Evolutionary conservation across 2,113 vertebrate species (phyloP).

Genomic region (Meleagris gallopavo): DNA sequence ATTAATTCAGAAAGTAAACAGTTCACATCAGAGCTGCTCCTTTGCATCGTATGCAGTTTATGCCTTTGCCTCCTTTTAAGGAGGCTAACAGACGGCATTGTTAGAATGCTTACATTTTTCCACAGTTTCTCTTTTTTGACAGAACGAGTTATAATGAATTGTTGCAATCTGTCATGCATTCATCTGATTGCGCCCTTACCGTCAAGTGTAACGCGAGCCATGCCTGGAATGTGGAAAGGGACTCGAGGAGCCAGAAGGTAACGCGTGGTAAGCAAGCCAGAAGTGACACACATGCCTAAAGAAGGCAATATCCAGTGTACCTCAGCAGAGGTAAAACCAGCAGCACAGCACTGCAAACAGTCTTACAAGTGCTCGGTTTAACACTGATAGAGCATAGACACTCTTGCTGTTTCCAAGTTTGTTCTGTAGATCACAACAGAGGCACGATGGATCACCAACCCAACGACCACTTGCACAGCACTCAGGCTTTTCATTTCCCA

Average conservation of each 20-base stretch:
- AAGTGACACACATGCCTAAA: neutral
- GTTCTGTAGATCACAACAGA: neutral
- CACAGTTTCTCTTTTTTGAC: conserved; percentile 7
- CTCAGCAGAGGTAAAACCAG: neutral
- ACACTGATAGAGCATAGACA: neutral
- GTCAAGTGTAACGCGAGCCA: neutral
- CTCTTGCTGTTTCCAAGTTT: neutral
- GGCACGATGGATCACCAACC: accelerated
- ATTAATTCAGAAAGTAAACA: neutral
- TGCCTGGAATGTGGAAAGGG: neutral
- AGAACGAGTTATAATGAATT: conserved; percentile 10
- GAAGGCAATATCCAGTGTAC: neutral
- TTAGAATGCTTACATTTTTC: neutral
- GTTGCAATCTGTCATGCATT: neutral
- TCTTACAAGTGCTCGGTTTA: neutral
- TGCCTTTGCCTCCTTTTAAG: neutral
- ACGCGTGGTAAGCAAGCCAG: neutral
- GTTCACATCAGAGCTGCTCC: neutral
- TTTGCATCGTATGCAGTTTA: neutral
- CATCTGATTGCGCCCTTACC: neutral
- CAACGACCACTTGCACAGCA: accelerated
- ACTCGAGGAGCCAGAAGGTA: neutral
- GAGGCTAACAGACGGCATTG: neutral
- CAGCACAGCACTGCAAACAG: accelerated
- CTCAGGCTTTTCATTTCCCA: neutral